These are phyloP conservation scores for Montipora capitata DNA, from an alignment of 92 coral and sea anemone genomes.

Conservation along the genomic window DNA sequence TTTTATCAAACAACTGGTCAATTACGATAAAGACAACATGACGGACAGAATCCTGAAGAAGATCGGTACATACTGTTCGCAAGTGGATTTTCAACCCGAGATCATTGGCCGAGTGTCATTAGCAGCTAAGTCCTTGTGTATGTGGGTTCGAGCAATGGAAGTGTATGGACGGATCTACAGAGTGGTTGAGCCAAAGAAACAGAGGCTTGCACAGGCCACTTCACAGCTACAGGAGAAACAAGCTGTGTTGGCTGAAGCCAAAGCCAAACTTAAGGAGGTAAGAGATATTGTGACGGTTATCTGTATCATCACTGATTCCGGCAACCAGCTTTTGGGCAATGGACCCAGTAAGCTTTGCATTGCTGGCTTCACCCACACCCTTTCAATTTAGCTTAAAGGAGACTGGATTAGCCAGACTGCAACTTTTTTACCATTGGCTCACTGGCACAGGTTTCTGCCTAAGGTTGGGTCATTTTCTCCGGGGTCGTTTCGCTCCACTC, in stretches of 20 bases:
- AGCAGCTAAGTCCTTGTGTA: conserved; percentile 98
- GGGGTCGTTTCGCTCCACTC: too few relatives aligned
- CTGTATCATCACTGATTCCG: too few relatives aligned
- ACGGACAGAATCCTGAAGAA: conserved; percentile 97
- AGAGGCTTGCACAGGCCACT: conserved; percentile 94
- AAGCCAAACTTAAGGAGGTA: conserved; percentile 99
- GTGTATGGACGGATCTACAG: conserved; percentile 97
- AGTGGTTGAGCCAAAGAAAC: conserved; percentile 98
- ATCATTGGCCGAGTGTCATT: conserved; percentile 99
- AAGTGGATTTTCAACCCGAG: conserved; percentile 97
- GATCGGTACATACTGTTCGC: conserved; percentile 97
- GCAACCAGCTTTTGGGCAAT: too few relatives aligned
- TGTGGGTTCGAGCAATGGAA: conserved; percentile 99
- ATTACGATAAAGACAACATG: conserved; percentile 99
- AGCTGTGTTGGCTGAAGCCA: conserved; percentile 97
- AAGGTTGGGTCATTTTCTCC: too few relatives aligned
- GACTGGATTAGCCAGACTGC: too few relatives aligned
- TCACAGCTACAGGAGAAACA: conserved; percentile 97
- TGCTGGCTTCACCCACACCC: too few relatives aligned
- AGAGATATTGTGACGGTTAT: neutral
- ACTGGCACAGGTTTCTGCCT: too few relatives aligned
- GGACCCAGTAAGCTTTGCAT: too few relatives aligned
- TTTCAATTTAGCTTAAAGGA: too few relatives aligned
- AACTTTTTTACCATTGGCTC: too few relatives aligned
- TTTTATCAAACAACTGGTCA: conserved; percentile 97